Conservation (phyloP, 2,113 vertebrate species). For the Labeo catla region DNA sequence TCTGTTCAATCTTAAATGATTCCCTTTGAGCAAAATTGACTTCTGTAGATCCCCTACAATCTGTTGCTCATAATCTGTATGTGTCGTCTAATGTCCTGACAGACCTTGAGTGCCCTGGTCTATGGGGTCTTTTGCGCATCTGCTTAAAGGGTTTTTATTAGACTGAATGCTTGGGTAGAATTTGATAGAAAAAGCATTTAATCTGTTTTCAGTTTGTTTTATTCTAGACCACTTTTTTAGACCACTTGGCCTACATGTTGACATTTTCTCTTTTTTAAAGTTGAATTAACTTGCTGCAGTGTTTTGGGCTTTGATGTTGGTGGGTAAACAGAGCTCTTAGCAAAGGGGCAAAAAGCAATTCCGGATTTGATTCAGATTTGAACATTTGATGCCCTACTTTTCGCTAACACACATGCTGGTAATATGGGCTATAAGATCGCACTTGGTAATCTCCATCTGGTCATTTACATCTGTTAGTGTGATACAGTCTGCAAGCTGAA, state of each 20-base stretch:
- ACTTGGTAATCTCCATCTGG: neutral
- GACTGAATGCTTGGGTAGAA: conserved; percentile 39
- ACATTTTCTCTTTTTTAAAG: conserved; percentile 31
- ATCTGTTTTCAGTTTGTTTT: conserved; percentile 51
- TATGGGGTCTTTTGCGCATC: conserved; percentile 45
- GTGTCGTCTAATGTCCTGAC: conserved; percentile 42
- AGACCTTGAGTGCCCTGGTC: conserved; percentile 45
- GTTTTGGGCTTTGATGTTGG: conserved; percentile 49
- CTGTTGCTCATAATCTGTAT: conserved; percentile 46
- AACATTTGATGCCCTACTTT: neutral
- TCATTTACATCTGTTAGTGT: neutral
- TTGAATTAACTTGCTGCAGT: conserved; percentile 50
- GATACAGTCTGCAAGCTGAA: neutral
- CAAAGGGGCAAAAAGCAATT: conserved; percentile 53
- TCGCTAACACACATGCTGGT: neutral
- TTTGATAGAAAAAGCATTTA: conserved; percentile 51
- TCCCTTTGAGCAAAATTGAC: too few relatives aligned
- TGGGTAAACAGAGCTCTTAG: conserved; percentile 41
- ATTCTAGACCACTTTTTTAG: conserved; percentile 38
- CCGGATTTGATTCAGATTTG: conserved; percentile 40
- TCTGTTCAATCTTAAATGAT: too few relatives aligned
- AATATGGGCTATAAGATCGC: neutral
- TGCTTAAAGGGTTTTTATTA: conserved; percentile 53
- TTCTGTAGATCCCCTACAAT: too few relatives aligned
- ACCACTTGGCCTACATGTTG: conserved; percentile 38